Base-by-base conservation (phyloP, 1,140 invertebrate species). In the Drosophila bifasciata region DNA sequence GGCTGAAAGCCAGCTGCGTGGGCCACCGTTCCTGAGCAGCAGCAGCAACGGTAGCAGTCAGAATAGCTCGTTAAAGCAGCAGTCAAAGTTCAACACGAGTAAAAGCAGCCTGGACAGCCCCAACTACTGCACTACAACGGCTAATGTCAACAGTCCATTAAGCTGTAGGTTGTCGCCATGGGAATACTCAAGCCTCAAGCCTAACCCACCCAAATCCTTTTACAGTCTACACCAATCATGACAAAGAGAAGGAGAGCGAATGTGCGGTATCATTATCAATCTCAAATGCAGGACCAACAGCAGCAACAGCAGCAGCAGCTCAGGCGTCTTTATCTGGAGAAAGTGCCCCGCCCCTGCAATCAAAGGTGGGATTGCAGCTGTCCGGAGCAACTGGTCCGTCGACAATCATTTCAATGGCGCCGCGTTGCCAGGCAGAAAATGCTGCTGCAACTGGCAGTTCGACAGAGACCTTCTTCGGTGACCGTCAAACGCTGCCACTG, bases 81-180 rank as follows among this genome's bases (percentile, higher is more conserved):
- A 86, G 72, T 80, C 77, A 51, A 91, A 92, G 49, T 85, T 81
- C 49, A 91, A 61, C 15, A 80, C 90, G 21, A 91, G 89, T 59
- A 78, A 89, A 59, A 90, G 85, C 9, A 91, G 90, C 40, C 76
- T 92, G 72, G 91, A 92, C 45, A 92, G 92, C n/a, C n/a, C n/a
- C 17, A 91, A 89, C 62, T 93, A 91, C 76, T 93, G 92, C 70
- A 74, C 76, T 41, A 86, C 80, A 44, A 90, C 91, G 56, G 90
- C 81, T 13, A 79, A 92, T 53, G 91, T 92, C 61, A 93, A 92
- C 62, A 93, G 91, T 79, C 92, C 92, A 56, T 68, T 93, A 43
- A 93, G 90, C 81, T 93, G 93, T 93, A 89, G 92, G 92, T 92
- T 51, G 4, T 15, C 5, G 25, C 13, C 25, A 40, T 39, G 8